Conservation (phyloP, 2,113 vertebrate genomes). For the Numida meleagris region DNA sequence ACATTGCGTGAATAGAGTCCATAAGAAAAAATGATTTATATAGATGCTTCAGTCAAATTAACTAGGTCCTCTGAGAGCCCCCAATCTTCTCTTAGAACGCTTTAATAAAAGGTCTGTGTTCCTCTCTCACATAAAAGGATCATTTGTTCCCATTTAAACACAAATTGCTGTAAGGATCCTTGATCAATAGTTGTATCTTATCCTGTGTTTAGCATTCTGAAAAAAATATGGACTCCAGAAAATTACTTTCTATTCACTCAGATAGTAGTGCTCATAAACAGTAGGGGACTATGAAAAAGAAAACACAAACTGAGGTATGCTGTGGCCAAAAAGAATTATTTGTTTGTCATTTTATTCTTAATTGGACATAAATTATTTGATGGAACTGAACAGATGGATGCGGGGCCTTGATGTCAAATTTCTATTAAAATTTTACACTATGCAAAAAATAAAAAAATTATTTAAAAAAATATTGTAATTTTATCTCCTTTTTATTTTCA, state of each 20-base stretch:
- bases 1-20: slow-evolving; percentile 66
- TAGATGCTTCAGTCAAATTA: slow-evolving; percentile 31
- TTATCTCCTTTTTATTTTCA: slow-evolving; percentile 82
- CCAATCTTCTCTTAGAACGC: background rate
- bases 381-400: slow-evolving; percentile 70
- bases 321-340: slow-evolving; percentile 68
- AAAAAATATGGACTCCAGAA: slow-evolving; percentile 28
- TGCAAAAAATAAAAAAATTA: slow-evolving; percentile 82
- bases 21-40: slow-evolving; percentile 50
- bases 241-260: slow-evolving; percentile 8
- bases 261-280: slow-evolving; percentile 26
- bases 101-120: background rate
- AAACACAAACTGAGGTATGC: slow-evolving; percentile 63
- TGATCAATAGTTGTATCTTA: slow-evolving; percentile 53
- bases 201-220: slow-evolving; percentile 60
- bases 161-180: slow-evolving; percentile 53
- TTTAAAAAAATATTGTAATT: slow-evolving; percentile 81
- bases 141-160: slow-evolving; percentile 53
- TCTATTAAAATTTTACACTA: slow-evolving; percentile 81
- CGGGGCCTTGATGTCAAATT: slow-evolving; percentile 70
- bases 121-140: slow-evolving; percentile 2
- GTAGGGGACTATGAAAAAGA: slow-evolving; percentile 8
- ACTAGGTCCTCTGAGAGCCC: slow-evolving; percentile 17
- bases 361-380: slow-evolving; percentile 65
- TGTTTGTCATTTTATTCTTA: slow-evolving; percentile 51